Conservation (phyloP, 64 coral and sea anemone species). For the Montipora efflorescens region DNA sequence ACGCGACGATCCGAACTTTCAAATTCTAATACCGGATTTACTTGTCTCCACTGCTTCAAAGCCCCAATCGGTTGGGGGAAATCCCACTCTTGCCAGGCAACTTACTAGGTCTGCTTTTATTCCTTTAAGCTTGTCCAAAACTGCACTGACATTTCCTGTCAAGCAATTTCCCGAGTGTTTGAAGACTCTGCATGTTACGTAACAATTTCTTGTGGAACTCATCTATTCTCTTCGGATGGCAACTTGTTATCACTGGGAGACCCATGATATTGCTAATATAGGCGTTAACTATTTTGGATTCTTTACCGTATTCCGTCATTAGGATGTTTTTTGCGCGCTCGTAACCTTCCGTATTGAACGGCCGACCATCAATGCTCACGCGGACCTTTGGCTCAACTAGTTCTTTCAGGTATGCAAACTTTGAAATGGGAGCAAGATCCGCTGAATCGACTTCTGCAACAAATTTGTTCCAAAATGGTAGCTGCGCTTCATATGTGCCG, state of each 20-base stretch:
- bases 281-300: conserved; percentile 5
- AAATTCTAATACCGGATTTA: neutral
- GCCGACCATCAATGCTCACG: conserved; percentile 36
- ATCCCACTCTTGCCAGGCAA: neutral
- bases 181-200: conserved; percentile 51
- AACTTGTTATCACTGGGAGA: conserved; percentile 22
- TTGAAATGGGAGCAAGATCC: conserved; percentile 2
- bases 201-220: conserved; percentile 42
- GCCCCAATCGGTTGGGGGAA: neutral
- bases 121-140: neutral
- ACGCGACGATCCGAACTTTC: neutral
- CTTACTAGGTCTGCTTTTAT: neutral
- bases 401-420: conserved; percentile 57
- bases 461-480: conserved; percentile 60
- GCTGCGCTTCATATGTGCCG: neutral
- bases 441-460: neutral
- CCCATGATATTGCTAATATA: conserved; percentile 38
- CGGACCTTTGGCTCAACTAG: conserved; percentile 20
- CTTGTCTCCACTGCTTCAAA: neutral
- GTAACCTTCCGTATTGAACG: conserved; percentile 18
- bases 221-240: conserved; percentile 24
- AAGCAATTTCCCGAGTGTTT: neutral
- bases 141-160: neutral
- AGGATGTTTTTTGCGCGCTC: conserved; percentile 33
- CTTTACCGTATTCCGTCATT: conserved; percentile 17